These are phyloP conservation scores for Percina caprodes DNA, from an alignment of 2,113 vertebrate species.

Conservation along the genomic window DNA sequence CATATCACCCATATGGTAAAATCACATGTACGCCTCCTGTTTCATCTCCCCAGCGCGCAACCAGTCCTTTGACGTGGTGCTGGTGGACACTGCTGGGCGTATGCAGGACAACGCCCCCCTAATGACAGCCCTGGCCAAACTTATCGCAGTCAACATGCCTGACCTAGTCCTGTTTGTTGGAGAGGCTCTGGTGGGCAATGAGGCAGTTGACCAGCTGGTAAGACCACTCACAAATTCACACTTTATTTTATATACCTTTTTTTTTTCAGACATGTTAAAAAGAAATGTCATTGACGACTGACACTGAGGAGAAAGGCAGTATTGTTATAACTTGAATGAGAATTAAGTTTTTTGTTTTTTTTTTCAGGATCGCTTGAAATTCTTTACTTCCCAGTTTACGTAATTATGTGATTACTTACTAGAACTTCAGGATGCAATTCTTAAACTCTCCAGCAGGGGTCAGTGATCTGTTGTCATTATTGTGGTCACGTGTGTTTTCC, in stretches of 20 bases:
- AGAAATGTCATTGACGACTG: not conserved
- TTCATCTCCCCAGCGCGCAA: slow-evolving; percentile 87
- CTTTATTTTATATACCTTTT: not conserved
- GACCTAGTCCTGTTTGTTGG: slow-evolving; percentile 98
- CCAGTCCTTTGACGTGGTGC: slow-evolving; percentile 95
- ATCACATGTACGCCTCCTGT: not conserved
- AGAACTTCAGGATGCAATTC: not conserved
- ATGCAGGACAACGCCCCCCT: slow-evolving; percentile 99
- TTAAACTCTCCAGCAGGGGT: slow-evolving; percentile 54
- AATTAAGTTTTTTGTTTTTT: not conserved
- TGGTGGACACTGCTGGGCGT: slow-evolving; percentile 98
- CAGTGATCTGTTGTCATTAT: slow-evolving; percentile 29
- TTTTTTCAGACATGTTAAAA: not conserved
- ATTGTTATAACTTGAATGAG: not conserved
- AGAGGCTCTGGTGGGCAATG: slow-evolving; percentile 96
- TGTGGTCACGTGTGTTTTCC: too few relatives aligned
- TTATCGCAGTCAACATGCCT: slow-evolving; percentile 95
- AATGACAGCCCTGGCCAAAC: slow-evolving; percentile 97
- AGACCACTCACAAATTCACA: slow-evolving; percentile 53
- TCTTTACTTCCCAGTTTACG: not conserved
- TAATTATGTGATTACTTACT: not conserved
- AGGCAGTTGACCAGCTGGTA: slow-evolving; percentile 98
- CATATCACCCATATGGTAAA: not conserved
- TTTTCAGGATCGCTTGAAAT: not conserved
- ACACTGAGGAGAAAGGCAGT: not conserved